These are phyloP conservation scores for Nebria brevicollis DNA, from an alignment of 2,888 invertebrate genomes.

Conservation along the genomic window DNA sequence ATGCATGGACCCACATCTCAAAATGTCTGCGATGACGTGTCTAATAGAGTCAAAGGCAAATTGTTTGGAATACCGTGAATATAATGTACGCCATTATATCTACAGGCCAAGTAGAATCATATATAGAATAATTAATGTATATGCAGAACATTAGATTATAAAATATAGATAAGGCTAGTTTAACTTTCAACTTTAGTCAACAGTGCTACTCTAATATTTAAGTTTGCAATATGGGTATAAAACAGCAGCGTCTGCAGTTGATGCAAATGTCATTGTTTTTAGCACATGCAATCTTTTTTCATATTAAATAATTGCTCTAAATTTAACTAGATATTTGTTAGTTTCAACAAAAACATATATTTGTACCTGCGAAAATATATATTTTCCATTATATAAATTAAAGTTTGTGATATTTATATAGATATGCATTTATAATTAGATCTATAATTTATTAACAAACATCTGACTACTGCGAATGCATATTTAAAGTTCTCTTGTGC, in stretches of 20 bases:
- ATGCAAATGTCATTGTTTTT: no score
- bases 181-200: not conserved
- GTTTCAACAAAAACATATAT: not conserved
- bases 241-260: no score
- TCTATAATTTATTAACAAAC: not conserved
- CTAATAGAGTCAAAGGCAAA: conserved; percentile 25
- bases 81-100: not conserved
- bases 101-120: not conserved
- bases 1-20: conserved; percentile 10
- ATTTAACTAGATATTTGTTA: no score
- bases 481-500: no score
- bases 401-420: not conserved
- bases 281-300: no score
- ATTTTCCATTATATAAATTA: not conserved
- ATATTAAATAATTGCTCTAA: no score
- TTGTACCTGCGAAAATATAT: not conserved
- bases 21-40: conserved; percentile 17
- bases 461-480: not conserved
- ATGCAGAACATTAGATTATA: not conserved
- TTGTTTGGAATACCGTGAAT: conserved; percentile 43
- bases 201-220: no score
- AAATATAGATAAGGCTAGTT: not conserved
- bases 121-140: not conserved
- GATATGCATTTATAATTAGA: not conserved
- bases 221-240: no score